phyloP scores from a whole-genome alignment of 2,888 invertebrate species.

The Eupithecia subumbrata region DNA sequence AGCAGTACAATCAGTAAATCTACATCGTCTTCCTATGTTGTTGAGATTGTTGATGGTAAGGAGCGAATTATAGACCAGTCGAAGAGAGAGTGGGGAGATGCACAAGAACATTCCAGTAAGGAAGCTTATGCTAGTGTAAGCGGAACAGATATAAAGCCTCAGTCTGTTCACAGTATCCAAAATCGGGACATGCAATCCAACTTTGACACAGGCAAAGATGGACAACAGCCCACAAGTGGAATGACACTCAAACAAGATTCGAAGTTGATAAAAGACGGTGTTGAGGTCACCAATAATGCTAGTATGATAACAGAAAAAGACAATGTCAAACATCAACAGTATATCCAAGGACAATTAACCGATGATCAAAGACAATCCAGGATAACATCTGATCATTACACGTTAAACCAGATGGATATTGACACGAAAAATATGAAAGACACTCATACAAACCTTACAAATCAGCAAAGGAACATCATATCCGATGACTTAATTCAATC shows the following conservation, averaged over 20 bases:
- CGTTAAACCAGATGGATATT: slow-evolving; percentile 36
- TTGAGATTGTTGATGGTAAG: slow-evolving; percentile 87
- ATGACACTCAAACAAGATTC: slow-evolving; percentile 71
- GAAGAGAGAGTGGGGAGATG: slow-evolving; percentile 84
- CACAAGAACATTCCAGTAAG: slow-evolving; percentile 73
- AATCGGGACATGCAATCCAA: slow-evolving; percentile 81
- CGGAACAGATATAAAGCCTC: slow-evolving; percentile 84
- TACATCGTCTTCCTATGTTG: slow-evolving; percentile 86
- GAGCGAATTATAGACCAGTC: slow-evolving; percentile 85
- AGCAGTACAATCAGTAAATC: slow-evolving; percentile 84
- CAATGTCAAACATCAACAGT: slow-evolving; percentile 68
- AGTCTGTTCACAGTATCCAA: slow-evolving; percentile 81
- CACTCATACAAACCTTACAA: slow-evolving; percentile 40
- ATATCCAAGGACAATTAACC: slow-evolving; percentile 62
- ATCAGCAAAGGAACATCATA: slow-evolving; percentile 42
- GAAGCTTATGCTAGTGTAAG: slow-evolving; percentile 82
- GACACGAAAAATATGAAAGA: slow-evolving; percentile 41
- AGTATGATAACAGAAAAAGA: slow-evolving; percentile 74
- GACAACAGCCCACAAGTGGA: slow-evolving; percentile 73
- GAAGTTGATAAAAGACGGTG: slow-evolving; percentile 73
- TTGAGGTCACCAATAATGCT: slow-evolving; percentile 68
- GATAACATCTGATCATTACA: slow-evolving; percentile 42
- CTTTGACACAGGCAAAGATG: slow-evolving; percentile 83
- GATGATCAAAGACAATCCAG: slow-evolving; percentile 46
- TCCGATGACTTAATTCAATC: slow-evolving; percentile 46